Base-by-base conservation (phyloP, 2,113 vertebrate species). In the Muntiacus reevesi region DNA sequence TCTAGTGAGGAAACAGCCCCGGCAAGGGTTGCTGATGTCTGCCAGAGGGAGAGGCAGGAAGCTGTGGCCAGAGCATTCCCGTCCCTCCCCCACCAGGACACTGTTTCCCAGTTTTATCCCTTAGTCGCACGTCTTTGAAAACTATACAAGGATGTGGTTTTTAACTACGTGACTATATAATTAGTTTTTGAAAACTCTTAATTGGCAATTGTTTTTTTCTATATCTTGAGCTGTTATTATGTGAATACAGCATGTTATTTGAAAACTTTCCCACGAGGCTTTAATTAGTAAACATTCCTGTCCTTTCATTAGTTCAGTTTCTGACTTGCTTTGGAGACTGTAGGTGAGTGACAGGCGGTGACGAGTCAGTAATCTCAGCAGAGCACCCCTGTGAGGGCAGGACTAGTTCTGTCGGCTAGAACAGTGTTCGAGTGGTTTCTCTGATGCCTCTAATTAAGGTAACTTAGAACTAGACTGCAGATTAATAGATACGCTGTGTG, bases 281-380 rank as follows among this genome's bases (percentile, higher is more conserved):
- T 97, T 96, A 96, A 87, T 97, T 96, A 79, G 95, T 81, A 89
- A 97, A 52, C n/a, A 0, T 81, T 92, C 27, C 81, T 90, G 97
- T 28, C 7, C 1, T 96, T 93, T 91, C 85, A 8, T 64, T 94
- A 81, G 85, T 33, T 21, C 13, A 28, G 9, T 67, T 50, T 95
- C 88, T 89, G 43, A 16, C 59, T 97, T 96, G 40, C 83, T 98
- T 98, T 89, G 0, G 0, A 57, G 87, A 40, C 78, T 54, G 47
- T 97, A 17, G 76, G 55, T 84, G 47, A 95, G 57, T 96, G 88
- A 95, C 94, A 47, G n/a, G 78, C 47, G n/a, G 86, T 89, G 43
- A 57, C 71, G 76, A 93, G 89, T 50, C 30, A 87, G 13, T 89
- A 95, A 57, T 33, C 12, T 19, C 59, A 3, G 0, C 67, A 28